A percentile compares a stretch with the other conserved stretches of the same genome.
These are phyloP conservation scores for Brachypodius melanocephalos DNA, from an alignment of 2,113 vertebrate genomes.

Conservation along the genomic window DNA sequence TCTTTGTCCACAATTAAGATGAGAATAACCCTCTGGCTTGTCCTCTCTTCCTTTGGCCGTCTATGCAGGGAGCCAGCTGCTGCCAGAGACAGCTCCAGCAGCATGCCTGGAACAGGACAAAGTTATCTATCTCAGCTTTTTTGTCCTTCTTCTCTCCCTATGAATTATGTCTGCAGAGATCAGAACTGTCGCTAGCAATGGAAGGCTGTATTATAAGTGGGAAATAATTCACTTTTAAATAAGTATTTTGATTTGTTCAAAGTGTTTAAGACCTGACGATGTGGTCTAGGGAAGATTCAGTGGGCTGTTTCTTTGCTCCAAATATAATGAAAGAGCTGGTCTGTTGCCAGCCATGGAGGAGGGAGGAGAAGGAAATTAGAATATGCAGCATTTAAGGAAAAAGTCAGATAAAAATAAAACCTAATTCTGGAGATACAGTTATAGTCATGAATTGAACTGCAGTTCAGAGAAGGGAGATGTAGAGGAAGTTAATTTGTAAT, in stretches of 20 bases:
- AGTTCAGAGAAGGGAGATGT: background rate
- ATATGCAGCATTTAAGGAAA: background rate
- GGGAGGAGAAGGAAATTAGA: constrained; percentile 24
- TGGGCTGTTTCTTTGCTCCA: constrained; percentile 4
- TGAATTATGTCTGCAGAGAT: background rate
- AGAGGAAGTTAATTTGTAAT: background rate
- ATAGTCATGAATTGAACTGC: background rate
- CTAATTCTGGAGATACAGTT: background rate
- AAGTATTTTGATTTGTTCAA: background rate
- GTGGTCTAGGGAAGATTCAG: background rate
- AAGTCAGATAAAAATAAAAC: constrained; percentile 47
- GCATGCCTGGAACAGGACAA: background rate
- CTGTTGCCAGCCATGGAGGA: constrained; percentile 1
- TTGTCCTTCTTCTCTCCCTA: background rate
- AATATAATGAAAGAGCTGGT: constrained; percentile 26
- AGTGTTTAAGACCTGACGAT: background rate
- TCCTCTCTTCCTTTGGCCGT: background rate
- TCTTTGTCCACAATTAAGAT: background rate
- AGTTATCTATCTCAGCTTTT: background rate
- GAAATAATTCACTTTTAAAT: background rate
- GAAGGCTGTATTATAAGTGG: background rate
- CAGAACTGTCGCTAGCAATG: background rate
- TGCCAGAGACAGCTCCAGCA: background rate
- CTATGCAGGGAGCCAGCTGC: background rate
- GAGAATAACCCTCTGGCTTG: constrained; percentile 2